Base-by-base conservation (phyloP, 1,140 invertebrate species). In the Heliconius melpomene region DNA sequence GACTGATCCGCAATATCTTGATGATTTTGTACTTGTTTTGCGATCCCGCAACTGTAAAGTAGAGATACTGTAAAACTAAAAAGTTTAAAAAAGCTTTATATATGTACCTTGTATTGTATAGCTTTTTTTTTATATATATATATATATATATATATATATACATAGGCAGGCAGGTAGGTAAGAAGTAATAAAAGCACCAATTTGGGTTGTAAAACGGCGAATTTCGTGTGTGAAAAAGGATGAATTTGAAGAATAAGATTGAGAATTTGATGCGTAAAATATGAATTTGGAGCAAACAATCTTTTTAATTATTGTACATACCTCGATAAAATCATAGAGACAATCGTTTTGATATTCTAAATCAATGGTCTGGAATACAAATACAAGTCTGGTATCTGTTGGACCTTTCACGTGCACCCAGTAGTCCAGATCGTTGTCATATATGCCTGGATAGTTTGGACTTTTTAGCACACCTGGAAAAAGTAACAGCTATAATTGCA, bases 291-390 rank as follows among this genome's bases (percentile, higher is more conserved):
- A 20, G 18, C 7, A 52, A 6, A 50, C 18, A 18, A 7, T 52
- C 18, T 52, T 20, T 20, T 7, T 1, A 60, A 23, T n/a, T 23
- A 60, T 46, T 46, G 40, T 11, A 23, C 73, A 74, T 81, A 96
- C 91, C 86, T 96, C 95, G 32, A 98, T 93, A 90, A 95, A 97
- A 91, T 98, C 97, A 88, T 98, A 98, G 0, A 97, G 94, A 86
- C 97, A 98, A 79, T 97, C 95, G 29, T 95, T 92, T 90, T 98
- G 97, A 78, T 94, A 95, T 88, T 98, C 97, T 11, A 98, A 84
- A 83, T 97, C 97, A 11, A 98, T 91, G 57, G 95, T 93, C 16
- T 95, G 88, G 85, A 97, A 97, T 79, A 96, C 95, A 73, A 97
- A 90, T 0, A 97, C 95, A 0, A 97, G 94, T 23, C 96, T 89